These are phyloP conservation scores for Rhinichthys klamathensis DNA, from an alignment of 2,113 vertebrate species.

Conservation along the genomic window DNA sequence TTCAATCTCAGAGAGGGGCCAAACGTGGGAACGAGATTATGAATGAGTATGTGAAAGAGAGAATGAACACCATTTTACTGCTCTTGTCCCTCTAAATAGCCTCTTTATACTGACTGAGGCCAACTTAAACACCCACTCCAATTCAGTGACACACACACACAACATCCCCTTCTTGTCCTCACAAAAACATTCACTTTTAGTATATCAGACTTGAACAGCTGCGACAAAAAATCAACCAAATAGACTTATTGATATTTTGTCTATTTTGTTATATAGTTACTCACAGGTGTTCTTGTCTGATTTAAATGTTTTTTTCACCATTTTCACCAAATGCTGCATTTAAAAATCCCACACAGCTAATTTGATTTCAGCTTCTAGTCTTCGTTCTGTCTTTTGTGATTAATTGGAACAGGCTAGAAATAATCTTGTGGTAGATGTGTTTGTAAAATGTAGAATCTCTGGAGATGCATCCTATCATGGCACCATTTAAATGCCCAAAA, in stretches of 20 bases:
- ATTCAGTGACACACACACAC: conserved; percentile 54
- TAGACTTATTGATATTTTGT: too few relatives aligned
- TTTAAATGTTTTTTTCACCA: too few relatives aligned
- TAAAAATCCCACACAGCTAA: not conserved
- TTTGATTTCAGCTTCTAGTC: not conserved
- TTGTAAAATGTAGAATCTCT: not conserved
- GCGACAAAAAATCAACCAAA: not conserved
- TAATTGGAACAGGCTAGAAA: not conserved
- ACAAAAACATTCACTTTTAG: conserved; percentile 25
- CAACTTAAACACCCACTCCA: conserved; percentile 61
- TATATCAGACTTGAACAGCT: conserved; percentile 23
- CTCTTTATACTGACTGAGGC: conserved; percentile 64
- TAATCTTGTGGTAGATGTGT: not conserved
- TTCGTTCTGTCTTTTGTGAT: not conserved
- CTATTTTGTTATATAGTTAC: too few relatives aligned
- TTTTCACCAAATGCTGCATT: not conserved
- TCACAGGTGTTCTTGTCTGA: too few relatives aligned
- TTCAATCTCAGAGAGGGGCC: conserved; percentile 69
- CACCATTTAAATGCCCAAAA: conserved; percentile 11
- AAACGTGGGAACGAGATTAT: conserved; percentile 72
- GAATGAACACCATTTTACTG: conserved; percentile 77
- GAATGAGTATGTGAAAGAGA: conserved; percentile 68
- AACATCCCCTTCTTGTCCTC: conserved; percentile 17
- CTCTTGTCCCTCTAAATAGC: conserved; percentile 77
- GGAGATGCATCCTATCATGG: not conserved